These are phyloP conservation scores for Andricus quercusramuli DNA, from an alignment of 2,888 invertebrate genomes.

Conservation along the genomic window DNA sequence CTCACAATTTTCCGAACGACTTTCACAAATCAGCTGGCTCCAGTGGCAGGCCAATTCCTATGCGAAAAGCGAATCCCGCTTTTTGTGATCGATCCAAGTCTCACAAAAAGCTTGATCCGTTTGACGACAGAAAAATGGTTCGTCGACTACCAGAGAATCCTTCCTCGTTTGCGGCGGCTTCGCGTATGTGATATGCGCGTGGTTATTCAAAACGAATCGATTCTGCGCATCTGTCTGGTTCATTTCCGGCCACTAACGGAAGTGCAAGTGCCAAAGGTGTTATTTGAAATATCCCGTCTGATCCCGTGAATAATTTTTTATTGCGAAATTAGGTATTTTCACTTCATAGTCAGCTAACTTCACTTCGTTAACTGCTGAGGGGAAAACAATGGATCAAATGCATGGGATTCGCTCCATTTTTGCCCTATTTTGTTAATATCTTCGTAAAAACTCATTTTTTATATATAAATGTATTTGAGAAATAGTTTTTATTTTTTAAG, in stretches of 20 bases:
- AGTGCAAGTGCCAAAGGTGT: background rate
- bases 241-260: background rate
- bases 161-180: constrained; percentile 64
- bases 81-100: constrained; percentile 78
- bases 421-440: no score
- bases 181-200: constrained; percentile 27
- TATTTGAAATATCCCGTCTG: background rate
- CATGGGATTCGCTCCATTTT: no score
- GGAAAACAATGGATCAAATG: no score
- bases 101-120: constrained; percentile 79
- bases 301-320: background rate
- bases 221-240: constrained; percentile 8
- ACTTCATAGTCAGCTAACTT: no score
- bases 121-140: constrained; percentile 78
- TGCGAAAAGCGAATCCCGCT: constrained; percentile 79
- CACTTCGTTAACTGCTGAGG: no score
- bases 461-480: no score
- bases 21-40: constrained; percentile 59
- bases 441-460: no score
- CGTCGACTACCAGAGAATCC: constrained; percentile 70
- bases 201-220: background rate
- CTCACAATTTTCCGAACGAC: constrained; percentile 62
- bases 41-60: constrained; percentile 73
- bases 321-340: no score
- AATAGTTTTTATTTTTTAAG: no score